These are phyloP conservation scores for Hiodon tergisus DNA, from an alignment of 2,113 vertebrate genomes.

Conservation along the genomic window DNA sequence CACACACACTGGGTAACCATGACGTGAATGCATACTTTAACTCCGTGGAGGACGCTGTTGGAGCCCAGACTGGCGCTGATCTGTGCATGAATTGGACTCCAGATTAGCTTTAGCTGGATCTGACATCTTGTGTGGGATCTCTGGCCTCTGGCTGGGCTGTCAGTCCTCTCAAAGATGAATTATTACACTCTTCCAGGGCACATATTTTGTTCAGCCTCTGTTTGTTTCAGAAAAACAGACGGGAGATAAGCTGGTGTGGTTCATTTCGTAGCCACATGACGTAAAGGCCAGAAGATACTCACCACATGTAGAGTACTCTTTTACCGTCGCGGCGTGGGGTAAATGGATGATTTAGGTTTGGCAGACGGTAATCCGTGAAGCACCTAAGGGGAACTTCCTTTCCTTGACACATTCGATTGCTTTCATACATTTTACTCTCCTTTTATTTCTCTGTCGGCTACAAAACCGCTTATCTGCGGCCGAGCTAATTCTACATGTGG, in stretches of 20 bases:
- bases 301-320: too few species aligned
- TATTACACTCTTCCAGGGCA: background rate
- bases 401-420: too few species aligned
- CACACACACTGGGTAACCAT: background rate
- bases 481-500: too few species aligned
- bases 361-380: too few species aligned
- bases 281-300: too few species aligned
- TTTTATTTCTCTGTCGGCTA: too few species aligned
- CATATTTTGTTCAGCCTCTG: background rate
- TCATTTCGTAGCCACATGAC: background rate
- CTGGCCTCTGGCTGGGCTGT: background rate
- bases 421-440: too few species aligned
- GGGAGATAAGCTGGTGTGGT: background rate
- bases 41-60: background rate
- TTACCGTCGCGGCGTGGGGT: too few species aligned
- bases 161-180: background rate
- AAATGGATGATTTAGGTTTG: too few species aligned
- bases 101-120: background rate
- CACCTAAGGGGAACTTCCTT: too few species aligned
- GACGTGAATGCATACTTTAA: background rate
- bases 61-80: background rate
- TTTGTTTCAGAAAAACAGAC: background rate
- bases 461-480: too few species aligned
- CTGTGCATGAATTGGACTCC: background rate
- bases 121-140: slow-evolving; percentile 2